Evolutionary conservation across 1,140 invertebrate species (phyloP).

Genomic region (Anastrepha obliqua): DNA sequence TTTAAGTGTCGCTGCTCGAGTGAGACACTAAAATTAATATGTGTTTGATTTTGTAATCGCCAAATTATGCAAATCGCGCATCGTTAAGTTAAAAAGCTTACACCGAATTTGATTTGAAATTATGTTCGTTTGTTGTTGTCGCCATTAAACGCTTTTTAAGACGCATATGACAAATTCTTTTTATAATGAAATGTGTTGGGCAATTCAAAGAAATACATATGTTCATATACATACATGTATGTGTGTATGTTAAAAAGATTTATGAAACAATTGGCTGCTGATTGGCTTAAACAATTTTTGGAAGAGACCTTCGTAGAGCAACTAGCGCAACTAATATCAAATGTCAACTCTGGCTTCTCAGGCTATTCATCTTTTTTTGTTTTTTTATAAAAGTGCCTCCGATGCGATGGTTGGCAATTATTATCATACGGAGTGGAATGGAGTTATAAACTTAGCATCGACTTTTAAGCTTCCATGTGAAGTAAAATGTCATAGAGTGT

Average conservation of each 20-base stretch:
- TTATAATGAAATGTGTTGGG: not conserved
- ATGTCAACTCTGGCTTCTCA: not conserved
- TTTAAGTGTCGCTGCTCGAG: not conserved
- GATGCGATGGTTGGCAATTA: too few relatives aligned
- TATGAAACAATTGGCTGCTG: conserved; percentile 12
- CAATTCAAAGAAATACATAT: not conserved
- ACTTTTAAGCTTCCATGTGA: too few relatives aligned
- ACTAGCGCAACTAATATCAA: not conserved
- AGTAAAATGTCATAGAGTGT: too few relatives aligned
- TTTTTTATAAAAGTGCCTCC: too few relatives aligned
- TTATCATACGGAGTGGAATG: too few relatives aligned
- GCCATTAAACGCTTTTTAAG: conserved; percentile 41
- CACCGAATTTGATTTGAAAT: conserved; percentile 11
- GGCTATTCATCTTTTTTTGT: not conserved
- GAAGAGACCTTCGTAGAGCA: not conserved
- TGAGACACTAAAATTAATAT: conserved; percentile 39
- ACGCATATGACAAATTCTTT: conserved; percentile 38
- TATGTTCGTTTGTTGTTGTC: conserved; percentile 19
- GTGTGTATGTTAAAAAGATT: not conserved
- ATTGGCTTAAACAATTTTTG: not conserved
- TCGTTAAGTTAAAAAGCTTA: conserved; percentile 38
- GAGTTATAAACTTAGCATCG: too few relatives aligned
- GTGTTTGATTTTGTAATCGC: conserved; percentile 40
- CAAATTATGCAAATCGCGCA: conserved; percentile 17
- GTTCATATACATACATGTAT: not conserved